phyloP scores from a whole-genome alignment of 2,888 invertebrate genomes.

The Venusia cambrica region DNA sequence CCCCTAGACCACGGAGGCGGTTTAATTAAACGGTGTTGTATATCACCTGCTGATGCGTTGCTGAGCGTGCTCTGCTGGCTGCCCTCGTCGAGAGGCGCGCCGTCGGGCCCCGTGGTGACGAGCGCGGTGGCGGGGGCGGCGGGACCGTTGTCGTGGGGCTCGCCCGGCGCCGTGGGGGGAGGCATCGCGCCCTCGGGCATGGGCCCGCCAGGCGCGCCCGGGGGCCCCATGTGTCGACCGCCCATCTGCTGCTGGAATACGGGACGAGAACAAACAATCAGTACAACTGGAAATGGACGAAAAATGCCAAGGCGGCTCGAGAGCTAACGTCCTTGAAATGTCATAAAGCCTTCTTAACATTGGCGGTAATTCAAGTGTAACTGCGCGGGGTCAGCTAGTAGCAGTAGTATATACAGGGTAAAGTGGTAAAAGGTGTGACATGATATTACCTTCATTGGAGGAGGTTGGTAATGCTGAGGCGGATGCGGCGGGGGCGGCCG shows the following conservation, averaged over 20 bases:
- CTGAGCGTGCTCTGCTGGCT: slow-evolving; percentile 96
- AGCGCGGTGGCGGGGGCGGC: slow-evolving; percentile 90
- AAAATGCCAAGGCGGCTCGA: too few relatives aligned
- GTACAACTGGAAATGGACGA: too few relatives aligned
- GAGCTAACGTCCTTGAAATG: too few relatives aligned
- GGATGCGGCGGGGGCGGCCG: slow-evolving; percentile 69
- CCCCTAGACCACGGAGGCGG: too few relatives aligned
- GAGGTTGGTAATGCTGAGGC: slow-evolving; percentile 67
- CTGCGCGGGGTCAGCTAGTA: too few relatives aligned
- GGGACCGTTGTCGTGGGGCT: slow-evolving; percentile 85
- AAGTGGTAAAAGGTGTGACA: too few relatives aligned
- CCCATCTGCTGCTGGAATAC: slow-evolving; percentile 65
- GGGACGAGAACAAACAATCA: too few relatives aligned
- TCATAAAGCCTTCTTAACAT: too few relatives aligned
- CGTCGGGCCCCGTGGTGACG: slow-evolving; percentile 95
- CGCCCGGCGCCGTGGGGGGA: slow-evolving; percentile 81
- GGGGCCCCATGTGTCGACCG: slow-evolving; percentile 78
- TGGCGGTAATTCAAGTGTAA: too few relatives aligned
- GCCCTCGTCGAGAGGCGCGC: slow-evolving; percentile 93
- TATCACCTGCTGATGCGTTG: slow-evolving; percentile 94
- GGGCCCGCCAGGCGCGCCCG: slow-evolving; percentile 70
- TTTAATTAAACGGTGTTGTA: background rate
- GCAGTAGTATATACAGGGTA: too few relatives aligned
- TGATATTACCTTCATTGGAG: slow-evolving; percentile 61
- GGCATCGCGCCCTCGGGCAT: slow-evolving; percentile 82